phyloP scores from a whole-genome alignment of 2,113 vertebrate genomes.

The Nesoenas mayeri region DNA sequence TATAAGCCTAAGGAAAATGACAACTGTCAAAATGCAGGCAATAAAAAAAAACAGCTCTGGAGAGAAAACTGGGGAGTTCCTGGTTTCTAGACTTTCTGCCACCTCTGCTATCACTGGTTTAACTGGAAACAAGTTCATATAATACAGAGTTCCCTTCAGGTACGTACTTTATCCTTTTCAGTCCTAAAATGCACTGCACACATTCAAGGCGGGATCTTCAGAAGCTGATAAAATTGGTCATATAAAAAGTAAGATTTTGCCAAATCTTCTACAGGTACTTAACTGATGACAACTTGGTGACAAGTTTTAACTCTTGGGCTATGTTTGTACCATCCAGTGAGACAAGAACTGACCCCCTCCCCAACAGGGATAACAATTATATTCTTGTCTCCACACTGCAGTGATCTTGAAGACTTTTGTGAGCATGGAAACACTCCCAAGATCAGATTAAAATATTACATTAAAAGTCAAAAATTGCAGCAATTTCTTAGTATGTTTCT shows the following conservation, averaged over 20 bases:
- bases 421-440: not conserved
- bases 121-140: not conserved
- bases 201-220: not conserved
- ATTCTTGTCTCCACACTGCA: not conserved
- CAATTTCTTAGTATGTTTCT: not conserved
- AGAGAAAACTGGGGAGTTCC: not conserved
- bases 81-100: not conserved
- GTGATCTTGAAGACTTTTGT: not conserved
- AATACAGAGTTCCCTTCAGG: not conserved
- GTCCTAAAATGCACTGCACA: not conserved
- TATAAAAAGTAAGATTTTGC: not conserved
- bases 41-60: not conserved
- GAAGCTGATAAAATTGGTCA: not conserved
- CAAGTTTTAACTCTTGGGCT: not conserved
- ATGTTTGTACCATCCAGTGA: not conserved
- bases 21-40: not conserved
- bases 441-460: not conserved
- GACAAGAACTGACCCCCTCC: not conserved
- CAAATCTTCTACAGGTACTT: not conserved
- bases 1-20: not conserved
- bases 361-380: not conserved
- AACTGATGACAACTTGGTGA: not conserved
- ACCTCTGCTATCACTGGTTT: not conserved
- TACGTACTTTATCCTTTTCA: not conserved
- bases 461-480: not conserved